These are phyloP conservation scores for Drosophila nikananu DNA, from an alignment of 1,140 invertebrate species.

Conservation along the genomic window DNA sequence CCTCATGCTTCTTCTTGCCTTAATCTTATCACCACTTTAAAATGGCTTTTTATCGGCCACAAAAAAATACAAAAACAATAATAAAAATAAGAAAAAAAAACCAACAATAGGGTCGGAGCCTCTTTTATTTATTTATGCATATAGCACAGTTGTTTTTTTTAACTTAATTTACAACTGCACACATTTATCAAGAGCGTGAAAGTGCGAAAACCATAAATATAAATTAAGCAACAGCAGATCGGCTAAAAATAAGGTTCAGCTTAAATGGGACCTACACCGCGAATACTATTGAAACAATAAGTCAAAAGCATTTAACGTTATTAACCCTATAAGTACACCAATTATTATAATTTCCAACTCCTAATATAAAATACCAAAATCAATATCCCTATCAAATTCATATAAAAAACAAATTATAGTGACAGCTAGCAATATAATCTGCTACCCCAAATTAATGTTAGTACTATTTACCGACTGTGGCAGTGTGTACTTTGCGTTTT, in stretches of 20 bases:
- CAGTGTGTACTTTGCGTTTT: conserved; percentile 3
- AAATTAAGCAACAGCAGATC: conserved; percentile 17
- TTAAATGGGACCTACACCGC: too few relatives aligned
- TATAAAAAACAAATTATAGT: neutral
- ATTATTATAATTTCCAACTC: neutral
- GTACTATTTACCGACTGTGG: conserved; percentile 22
- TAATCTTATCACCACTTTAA: conserved; percentile 45
- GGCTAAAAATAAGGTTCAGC: neutral
- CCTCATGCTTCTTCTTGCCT: conserved; percentile 10
- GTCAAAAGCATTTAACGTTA: neutral
- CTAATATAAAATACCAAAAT: neutral
- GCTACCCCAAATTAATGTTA: neutral
- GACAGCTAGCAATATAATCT: neutral
- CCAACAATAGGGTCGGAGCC: neutral
- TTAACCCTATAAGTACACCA: too few relatives aligned
- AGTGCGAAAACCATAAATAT: conserved; percentile 50
- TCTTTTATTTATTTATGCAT: conserved; percentile 40
- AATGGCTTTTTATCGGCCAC: conserved; percentile 35
- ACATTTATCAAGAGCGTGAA: conserved; percentile 12
- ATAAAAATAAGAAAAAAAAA: conserved; percentile 8
- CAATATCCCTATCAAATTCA: neutral
- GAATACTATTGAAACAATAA: neutral
- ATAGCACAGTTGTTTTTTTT: neutral
- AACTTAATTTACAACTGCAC: conserved; percentile 33
- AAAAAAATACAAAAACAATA: neutral